These are phyloP conservation scores for Coilia nasus DNA, from an alignment of 2,797 vertebrate genomes.

Conservation along the genomic window DNA sequence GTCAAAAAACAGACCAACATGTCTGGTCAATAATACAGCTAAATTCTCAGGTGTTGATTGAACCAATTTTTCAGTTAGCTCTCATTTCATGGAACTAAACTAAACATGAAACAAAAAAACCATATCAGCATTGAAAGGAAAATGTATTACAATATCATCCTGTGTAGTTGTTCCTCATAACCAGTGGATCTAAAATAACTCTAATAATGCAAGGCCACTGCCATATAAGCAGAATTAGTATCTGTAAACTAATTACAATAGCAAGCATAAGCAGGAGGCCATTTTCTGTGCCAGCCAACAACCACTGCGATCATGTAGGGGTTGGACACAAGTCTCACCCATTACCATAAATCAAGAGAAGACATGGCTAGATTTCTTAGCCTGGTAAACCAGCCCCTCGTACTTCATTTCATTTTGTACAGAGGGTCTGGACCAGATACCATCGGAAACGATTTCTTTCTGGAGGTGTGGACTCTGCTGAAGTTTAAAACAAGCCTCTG, in stretches of 20 bases:
- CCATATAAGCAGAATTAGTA: not conserved
- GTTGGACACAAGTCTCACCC: not conserved
- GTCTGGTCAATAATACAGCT: not conserved
- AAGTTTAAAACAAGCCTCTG: too few species aligned
- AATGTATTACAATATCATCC: not conserved
- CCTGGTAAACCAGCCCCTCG: too few species aligned
- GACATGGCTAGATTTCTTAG: too few species aligned
- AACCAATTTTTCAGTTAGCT: not conserved
- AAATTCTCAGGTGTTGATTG: not conserved
- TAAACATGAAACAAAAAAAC: not conserved
- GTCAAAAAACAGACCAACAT: constrained; percentile 13
- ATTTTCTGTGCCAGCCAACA: not conserved
- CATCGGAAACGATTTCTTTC: too few species aligned
- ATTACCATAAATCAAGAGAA: constrained; percentile 28
- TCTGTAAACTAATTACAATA: not conserved
- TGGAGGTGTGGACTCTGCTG: too few species aligned
- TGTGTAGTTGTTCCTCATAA: not conserved
- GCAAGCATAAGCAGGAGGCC: not conserved
- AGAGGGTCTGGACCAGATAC: too few species aligned
- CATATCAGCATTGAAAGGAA: not conserved
- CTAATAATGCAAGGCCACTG: not conserved
- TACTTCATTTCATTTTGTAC: too few species aligned
- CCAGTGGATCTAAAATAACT: not conserved
- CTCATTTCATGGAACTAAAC: not conserved
- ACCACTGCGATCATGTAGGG: not conserved